Base-by-base conservation (phyloP, 2,797 vertebrate genomes). In the Cetoscarus ocellatus region DNA sequence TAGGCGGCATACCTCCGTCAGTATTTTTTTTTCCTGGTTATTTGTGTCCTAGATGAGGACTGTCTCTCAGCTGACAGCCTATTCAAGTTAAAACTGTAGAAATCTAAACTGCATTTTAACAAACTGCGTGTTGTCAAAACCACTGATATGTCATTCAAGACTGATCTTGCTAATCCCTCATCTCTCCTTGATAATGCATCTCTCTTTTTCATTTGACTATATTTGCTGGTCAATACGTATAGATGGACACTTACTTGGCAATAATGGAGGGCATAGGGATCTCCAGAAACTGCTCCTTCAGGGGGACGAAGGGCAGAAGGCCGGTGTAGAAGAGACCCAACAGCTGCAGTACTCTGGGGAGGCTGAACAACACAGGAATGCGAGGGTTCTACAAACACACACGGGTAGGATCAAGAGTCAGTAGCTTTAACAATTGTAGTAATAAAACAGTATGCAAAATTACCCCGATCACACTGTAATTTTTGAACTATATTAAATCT, bases 261-360 rank as follows among this genome's bases (percentile, higher is more conserved):
- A 96, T 91, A 71, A 99, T 97, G 27, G 97, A 99, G 57, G 98
- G 98, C 98, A 99, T 99, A 40, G 98, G 98, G 64, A 99, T 97
- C 92, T 99, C 98, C 84, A 99, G 91, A 84, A 99, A 99, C 70
- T 98, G 96, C 86, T 99, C 98, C 85, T 94, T 95, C 70, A 99
- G 93, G 42, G 98, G 97, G 71, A 98, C 89, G 53, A 99, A 99
- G 0, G 98, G 98, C 86, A 99, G 93, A 14, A 99, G 95, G 17
- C 98, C 98, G 0, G 97, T 97, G 92, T 99, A 99, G 94, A 98
- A 99, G 39, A 99, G 94, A 5, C 96, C 96, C 14, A 99, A 79
- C 48, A 99, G 94, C 81, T 98, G 93, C 42, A 99, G 90, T 12
- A 99, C 98, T 79, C 97, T 95, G 74, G 95, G 94, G 44, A 97